phyloP scores from a whole-genome alignment of 2,113 vertebrate species.

The Phrynocephalus versicolor region DNA sequence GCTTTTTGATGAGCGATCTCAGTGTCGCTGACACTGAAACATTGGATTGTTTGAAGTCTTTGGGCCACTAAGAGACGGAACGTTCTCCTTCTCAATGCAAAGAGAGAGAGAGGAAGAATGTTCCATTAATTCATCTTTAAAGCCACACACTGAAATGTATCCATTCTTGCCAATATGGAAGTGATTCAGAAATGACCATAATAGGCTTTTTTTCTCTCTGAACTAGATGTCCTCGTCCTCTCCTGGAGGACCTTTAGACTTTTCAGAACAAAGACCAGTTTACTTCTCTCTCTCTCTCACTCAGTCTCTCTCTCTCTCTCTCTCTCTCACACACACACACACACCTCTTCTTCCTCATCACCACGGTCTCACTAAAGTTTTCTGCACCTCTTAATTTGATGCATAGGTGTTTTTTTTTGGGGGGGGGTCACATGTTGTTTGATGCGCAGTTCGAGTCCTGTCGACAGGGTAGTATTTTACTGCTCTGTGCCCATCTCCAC shows the following conservation, averaged over 20 bases:
- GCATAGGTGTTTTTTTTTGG: too few relatives aligned
- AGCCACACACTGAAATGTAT: background rate
- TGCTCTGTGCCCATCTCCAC: too few relatives aligned
- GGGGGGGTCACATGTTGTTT: too few relatives aligned
- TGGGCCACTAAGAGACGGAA: background rate
- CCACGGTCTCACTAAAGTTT: too few relatives aligned
- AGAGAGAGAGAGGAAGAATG: background rate
- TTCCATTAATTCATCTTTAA: background rate
- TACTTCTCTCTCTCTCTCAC: background rate
- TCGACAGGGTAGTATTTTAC: too few relatives aligned
- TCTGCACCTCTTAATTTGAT: too few relatives aligned
- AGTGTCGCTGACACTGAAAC: fast-evolving
- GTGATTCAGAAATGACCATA: background rate
- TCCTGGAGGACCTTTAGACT: background rate
- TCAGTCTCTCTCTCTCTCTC: too few relatives aligned
- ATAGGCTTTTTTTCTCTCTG: background rate
- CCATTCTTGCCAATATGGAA: background rate
- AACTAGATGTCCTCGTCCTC: background rate
- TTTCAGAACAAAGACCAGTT: background rate
- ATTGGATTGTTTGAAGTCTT: background rate
- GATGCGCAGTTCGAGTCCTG: too few relatives aligned
- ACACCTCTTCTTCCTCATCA: too few relatives aligned
- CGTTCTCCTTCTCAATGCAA: background rate
- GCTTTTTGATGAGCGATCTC: background rate
- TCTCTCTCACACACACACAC: too few relatives aligned